phyloP scores from a whole-genome alignment of 2,797 vertebrate genomes.

The Serranus cabrilla region DNA sequence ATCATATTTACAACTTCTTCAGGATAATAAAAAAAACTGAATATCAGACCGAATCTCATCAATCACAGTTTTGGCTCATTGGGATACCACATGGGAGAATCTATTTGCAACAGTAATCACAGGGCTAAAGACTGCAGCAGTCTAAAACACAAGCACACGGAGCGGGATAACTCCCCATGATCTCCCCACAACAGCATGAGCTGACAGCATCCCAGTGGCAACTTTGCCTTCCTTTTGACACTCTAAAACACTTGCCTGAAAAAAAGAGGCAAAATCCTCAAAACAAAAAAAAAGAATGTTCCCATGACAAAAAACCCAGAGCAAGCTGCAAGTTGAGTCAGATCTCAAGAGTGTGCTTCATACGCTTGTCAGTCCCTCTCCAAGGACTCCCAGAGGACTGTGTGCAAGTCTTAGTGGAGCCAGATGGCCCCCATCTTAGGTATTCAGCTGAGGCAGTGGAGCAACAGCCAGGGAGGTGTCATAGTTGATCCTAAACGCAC shows the following conservation, averaged over 20 bases:
- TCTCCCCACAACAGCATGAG: slow-evolving; percentile 51
- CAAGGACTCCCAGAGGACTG: slow-evolving; percentile 79
- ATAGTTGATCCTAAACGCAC: slow-evolving; percentile 56
- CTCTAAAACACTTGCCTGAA: slow-evolving; percentile 25
- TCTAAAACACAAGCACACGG: slow-evolving; percentile 41
- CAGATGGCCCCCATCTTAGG: slow-evolving; percentile 80
- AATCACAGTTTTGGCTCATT: slow-evolving; percentile 41
- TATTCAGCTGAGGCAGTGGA: slow-evolving; percentile 70
- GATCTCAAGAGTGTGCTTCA: slow-evolving; percentile 69
- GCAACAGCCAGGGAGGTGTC: slow-evolving; percentile 75
- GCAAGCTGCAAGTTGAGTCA: slow-evolving; percentile 56
- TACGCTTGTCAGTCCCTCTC: slow-evolving; percentile 59
- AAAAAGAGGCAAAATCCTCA: slow-evolving; percentile 34
- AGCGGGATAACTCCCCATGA: slow-evolving; percentile 44
- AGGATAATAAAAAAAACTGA: background rate
- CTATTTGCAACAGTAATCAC: slow-evolving; percentile 54
- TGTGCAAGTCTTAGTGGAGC: slow-evolving; percentile 63
- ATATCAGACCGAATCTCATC: slow-evolving; percentile 44
- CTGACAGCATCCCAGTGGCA: slow-evolving; percentile 61
- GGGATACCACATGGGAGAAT: slow-evolving; percentile 39
- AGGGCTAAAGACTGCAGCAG: slow-evolving; percentile 39
- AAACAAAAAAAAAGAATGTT: slow-evolving; percentile 20
- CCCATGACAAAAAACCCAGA: slow-evolving; percentile 10
- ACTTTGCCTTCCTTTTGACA: slow-evolving; percentile 41
- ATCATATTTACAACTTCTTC: slow-evolving; percentile 27